These are phyloP conservation scores for Mormyrops attenuatus DNA, from an alignment of 2,797 vertebrate species.

Conservation along the genomic window DNA sequence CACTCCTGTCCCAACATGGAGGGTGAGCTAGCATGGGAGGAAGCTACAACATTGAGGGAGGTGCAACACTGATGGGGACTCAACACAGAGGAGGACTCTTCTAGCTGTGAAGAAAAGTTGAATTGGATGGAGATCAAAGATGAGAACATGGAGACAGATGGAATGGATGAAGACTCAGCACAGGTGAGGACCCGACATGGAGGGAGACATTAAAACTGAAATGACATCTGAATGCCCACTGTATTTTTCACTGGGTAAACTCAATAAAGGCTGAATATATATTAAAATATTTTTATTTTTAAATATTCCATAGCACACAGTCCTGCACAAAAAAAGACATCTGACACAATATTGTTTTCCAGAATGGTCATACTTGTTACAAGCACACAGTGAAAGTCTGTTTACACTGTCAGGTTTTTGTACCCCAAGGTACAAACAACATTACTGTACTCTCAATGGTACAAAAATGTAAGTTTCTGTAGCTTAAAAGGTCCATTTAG, in stretches of 20 bases:
- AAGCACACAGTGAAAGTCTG: neutral
- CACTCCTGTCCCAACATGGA: neutral
- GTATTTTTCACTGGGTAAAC: neutral
- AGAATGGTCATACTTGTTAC: neutral
- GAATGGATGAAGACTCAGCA: neutral
- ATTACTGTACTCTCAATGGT: neutral
- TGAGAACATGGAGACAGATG: neutral
- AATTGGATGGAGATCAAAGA: neutral
- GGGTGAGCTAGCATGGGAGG: neutral
- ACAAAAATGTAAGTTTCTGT: neutral
- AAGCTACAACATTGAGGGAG: neutral
- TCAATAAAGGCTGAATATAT: neutral
- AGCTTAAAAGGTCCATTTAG: neutral
- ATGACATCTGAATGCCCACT: neutral
- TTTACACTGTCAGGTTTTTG: neutral
- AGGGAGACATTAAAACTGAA: neutral
- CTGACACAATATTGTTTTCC: neutral
- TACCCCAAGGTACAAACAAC: neutral
- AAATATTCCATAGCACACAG: neutral
- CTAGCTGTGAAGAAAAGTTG: neutral
- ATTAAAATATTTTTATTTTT: constrained; percentile 1
- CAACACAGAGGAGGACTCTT: neutral
- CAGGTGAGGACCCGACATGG: neutral
- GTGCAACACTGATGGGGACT: neutral
- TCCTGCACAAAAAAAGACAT: neutral